A percentile compares a stretch with the other conserved stretches of the same genome.
Conservation (phyloP, 2,888 invertebrate species). For the Ommatoiulus sabulosus region DNA sequence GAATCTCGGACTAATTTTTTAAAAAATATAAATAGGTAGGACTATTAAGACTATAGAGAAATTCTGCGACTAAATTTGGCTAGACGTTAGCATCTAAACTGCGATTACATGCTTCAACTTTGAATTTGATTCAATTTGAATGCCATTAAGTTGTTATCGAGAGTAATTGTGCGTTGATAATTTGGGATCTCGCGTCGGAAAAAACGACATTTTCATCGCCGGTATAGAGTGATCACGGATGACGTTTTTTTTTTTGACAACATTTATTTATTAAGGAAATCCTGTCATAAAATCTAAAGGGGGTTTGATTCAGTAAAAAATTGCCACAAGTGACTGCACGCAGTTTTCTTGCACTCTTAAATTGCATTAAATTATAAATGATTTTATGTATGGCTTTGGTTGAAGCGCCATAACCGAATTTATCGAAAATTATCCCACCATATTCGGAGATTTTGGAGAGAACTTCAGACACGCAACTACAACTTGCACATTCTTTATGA, state of each 20-base stretch:
- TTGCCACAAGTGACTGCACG: background rate
- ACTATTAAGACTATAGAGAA: too few relatives aligned
- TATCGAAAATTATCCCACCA: background rate
- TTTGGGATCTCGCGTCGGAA: background rate
- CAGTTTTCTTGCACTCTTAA: too few relatives aligned
- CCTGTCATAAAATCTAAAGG: background rate
- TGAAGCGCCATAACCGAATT: background rate
- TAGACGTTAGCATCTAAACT: too few relatives aligned
- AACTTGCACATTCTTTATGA: background rate
- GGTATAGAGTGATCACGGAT: background rate
- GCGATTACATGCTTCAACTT: too few relatives aligned
- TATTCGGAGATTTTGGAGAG: background rate
- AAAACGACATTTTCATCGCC: too few relatives aligned
- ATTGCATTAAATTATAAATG: too few relatives aligned
- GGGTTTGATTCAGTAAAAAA: background rate
- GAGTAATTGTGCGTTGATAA: background rate
- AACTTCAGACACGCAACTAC: too few relatives aligned
- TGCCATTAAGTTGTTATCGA: too few relatives aligned
- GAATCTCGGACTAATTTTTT: too few relatives aligned
- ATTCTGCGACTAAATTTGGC: too few relatives aligned
- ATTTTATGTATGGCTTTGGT: background rate
- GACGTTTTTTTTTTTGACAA: background rate
- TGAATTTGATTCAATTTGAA: too few relatives aligned
- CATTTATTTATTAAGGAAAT: background rate
- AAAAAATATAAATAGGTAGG: too few relatives aligned